Percentiles rank a stretch among this genome's conserved stretches.
Evolutionary conservation across 2,113 vertebrate genomes (phyloP).

Genomic region (Caranx melampygus): DNA sequence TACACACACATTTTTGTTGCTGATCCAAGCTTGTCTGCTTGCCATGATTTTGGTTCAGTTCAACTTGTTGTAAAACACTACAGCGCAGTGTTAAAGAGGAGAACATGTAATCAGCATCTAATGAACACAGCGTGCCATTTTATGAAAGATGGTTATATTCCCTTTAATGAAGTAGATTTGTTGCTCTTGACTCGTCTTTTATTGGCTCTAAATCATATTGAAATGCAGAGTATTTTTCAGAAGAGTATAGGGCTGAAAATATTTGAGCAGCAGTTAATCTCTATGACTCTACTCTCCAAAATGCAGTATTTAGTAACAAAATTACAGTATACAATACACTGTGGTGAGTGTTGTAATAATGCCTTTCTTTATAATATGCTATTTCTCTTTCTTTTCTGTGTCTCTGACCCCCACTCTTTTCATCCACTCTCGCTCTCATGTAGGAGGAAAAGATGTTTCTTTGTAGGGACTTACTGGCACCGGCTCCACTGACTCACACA

Average conservation of each 20-base stretch:
- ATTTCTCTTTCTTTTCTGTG: slow-evolving; percentile 17
- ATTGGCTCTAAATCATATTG: slow-evolving; percentile 18
- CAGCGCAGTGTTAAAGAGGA: slow-evolving; percentile 56
- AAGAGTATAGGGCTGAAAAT: slow-evolving; percentile 25
- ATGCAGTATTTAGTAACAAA: not conserved
- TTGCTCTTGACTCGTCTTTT: slow-evolving; percentile 34
- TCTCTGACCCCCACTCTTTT: slow-evolving; percentile 3
- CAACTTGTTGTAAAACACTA: slow-evolving; percentile 74
- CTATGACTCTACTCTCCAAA: not conserved
- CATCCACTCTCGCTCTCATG: slow-evolving; percentile 43
- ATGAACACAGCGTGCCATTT: slow-evolving; percentile 57
- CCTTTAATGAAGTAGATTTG: slow-evolving; percentile 48
- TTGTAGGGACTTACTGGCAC: slow-evolving; percentile 68
- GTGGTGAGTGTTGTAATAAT: slow-evolving; percentile 3
- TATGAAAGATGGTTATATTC: slow-evolving; percentile 40
- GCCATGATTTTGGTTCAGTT: slow-evolving; percentile 71
- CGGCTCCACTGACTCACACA: slow-evolving; percentile 72
- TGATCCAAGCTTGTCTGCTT: slow-evolving; percentile 75
- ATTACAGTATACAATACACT: not conserved
- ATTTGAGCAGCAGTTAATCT: slow-evolving; percentile 20
- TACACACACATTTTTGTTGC: slow-evolving; percentile 77
- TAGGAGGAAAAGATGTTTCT: slow-evolving; percentile 76
- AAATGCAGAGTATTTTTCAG: slow-evolving; percentile 12
- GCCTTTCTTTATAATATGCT: slow-evolving; percentile 10
- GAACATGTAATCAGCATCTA: slow-evolving; percentile 65